Conservation (phyloP, 35 echinoderm and acorn worm species). For the Chiridota heheva region DNA sequence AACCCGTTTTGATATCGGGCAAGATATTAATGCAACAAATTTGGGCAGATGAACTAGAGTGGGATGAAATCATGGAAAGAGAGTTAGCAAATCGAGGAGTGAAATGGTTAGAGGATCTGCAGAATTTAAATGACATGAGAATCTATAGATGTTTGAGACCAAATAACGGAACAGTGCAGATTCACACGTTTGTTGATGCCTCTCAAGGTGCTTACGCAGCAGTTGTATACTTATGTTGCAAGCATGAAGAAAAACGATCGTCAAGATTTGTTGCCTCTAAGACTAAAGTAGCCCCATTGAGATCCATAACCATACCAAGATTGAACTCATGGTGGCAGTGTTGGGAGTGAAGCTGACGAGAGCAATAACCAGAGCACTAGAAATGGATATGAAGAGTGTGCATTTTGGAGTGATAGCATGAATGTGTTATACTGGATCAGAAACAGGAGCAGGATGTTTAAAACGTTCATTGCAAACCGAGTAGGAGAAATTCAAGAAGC, state of each 20-base stretch:
- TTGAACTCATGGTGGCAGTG: constrained; percentile 36
- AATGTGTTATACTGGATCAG: constrained; percentile 19
- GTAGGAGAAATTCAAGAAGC: constrained; percentile 2
- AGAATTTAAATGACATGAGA: background rate
- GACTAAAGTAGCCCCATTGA: constrained; percentile 29
- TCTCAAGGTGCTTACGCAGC: constrained; percentile 23
- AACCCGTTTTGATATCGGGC: constrained; percentile 1
- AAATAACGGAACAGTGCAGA: background rate
- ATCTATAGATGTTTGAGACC: background rate
- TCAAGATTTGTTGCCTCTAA: constrained; percentile 10
- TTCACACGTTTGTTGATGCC: constrained; percentile 15
- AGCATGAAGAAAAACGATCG: background rate
- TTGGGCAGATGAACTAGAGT: background rate
- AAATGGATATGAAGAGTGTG: background rate
- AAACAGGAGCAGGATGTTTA: background rate
- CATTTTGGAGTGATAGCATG: constrained; percentile 42
- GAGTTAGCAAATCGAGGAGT: background rate
- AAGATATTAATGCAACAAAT: constrained; percentile 26
- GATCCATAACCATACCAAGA: constrained; percentile 27
- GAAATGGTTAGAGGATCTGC: background rate
- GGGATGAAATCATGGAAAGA: background rate
- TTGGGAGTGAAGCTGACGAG: background rate
- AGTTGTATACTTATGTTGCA: constrained; percentile 10
- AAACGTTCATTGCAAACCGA: constrained; percentile 30
- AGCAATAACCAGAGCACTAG: background rate